Evolutionary conservation across 2,797 vertebrate genomes (phyloP).

Genomic region (Tapirus indicus): DNA sequence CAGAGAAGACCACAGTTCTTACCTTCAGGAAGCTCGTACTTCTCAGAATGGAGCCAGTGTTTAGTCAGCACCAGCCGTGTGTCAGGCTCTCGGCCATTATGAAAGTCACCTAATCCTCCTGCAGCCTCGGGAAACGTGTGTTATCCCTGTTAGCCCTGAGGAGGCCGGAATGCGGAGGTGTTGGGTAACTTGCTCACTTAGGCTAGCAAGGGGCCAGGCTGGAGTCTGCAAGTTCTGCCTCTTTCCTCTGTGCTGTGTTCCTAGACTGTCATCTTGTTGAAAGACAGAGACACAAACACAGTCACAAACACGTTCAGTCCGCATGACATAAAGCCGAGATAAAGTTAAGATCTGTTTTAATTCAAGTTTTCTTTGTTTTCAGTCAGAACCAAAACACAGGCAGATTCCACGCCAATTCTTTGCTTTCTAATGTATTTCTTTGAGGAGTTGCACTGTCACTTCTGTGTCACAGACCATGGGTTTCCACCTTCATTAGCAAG

Average conservation of each 20-base stretch:
- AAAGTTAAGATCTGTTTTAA: neutral
- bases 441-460: neutral
- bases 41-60: neutral
- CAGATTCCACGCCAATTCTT: neutral
- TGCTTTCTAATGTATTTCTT: neutral
- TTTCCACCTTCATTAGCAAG: neutral
- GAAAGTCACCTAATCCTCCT: rapidly evolving
- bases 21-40: neutral
- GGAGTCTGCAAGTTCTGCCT: neutral
- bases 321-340: neutral
- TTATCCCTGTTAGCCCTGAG: neutral
- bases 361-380: neutral
- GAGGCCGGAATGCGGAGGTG: rapidly evolving
- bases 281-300: neutral
- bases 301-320: neutral
- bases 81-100: neutral
- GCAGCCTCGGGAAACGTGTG: neutral
- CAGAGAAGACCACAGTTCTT: neutral
- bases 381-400: neutral
- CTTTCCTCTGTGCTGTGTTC: too few relatives aligned
- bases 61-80: neutral
- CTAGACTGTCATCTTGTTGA: rapidly evolving
- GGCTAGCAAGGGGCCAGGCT: neutral
- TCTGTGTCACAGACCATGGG: neutral
- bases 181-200: neutral